Percentiles rank a stretch among this genome's conserved stretches.
Conservation (phyloP, 2,797 vertebrate species). For the Sebastes iracundus region DNA sequence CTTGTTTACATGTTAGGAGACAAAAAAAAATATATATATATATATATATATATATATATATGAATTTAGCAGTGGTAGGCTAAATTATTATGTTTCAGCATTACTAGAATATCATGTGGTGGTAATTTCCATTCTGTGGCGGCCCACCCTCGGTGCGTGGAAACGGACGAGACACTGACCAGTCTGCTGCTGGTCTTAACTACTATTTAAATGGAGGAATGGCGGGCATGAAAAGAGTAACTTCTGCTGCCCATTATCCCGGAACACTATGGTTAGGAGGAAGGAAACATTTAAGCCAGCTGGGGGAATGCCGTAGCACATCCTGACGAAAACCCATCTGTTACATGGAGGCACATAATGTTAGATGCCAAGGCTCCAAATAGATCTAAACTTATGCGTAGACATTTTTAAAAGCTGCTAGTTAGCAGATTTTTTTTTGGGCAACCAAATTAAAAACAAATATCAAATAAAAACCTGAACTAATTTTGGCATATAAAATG, state of each 20-base stretch:
- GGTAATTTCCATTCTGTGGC: slow-evolving; percentile 17
- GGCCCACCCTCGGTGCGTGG: slow-evolving; percentile 5
- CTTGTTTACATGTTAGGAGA: neutral
- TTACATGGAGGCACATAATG: slow-evolving; percentile 4
- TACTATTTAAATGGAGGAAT: slow-evolving; percentile 9
- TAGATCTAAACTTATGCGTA: neutral
- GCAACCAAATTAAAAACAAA: neutral
- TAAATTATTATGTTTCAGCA: neutral
- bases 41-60: no score
- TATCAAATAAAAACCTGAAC: neutral
- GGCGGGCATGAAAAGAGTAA: neutral
- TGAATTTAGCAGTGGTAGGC: neutral
- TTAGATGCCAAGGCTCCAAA: neutral
- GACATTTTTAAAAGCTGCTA: neutral
- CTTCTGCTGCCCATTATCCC: slow-evolving; percentile 11
- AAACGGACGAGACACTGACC: slow-evolving; percentile 3
- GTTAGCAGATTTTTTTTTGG: neutral
- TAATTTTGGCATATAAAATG: neutral
- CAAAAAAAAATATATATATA: neutral
- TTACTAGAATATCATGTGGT: neutral
- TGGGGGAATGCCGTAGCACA: slow-evolving; percentile 19
- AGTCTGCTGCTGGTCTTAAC: neutral
- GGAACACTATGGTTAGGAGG: slow-evolving; percentile 27
- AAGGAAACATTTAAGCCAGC: slow-evolving; percentile 21
- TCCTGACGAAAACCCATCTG: neutral